Evolutionary conservation across 1,140 invertebrate species (phyloP).

Genomic region (Danaus melanippus): DNA sequence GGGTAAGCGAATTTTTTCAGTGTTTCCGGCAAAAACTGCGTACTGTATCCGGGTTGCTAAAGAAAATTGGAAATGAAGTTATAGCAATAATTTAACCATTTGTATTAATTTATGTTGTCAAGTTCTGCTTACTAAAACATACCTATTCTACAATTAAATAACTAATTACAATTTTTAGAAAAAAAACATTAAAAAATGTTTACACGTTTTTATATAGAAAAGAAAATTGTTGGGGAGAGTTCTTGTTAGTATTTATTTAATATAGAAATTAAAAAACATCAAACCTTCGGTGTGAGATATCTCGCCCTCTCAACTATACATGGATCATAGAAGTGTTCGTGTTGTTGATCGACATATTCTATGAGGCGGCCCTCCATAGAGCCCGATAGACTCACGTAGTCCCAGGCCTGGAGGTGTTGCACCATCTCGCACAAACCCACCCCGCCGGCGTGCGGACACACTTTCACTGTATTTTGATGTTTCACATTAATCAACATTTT

Average conservation of each 20-base stretch:
- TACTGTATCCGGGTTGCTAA: conserved; percentile 83
- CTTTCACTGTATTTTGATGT: conserved; percentile 77
- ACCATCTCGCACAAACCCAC: conserved; percentile 95
- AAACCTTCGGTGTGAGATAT: conserved; percentile 82
- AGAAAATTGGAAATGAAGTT: conserved; percentile 10
- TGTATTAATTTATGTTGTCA: too few relatives aligned
- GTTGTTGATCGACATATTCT: conserved; percentile 92
- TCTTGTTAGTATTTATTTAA: not conserved
- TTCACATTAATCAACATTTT: too few relatives aligned
- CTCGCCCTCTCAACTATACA: conserved; percentile 77
- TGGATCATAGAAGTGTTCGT: conserved; percentile 88
- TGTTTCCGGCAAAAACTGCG: conserved; percentile 79
- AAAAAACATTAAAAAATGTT: not conserved
- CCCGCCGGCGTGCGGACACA: conserved; percentile 94
- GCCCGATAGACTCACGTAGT: conserved; percentile 83
- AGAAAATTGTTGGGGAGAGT: not conserved
- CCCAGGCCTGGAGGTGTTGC: conserved; percentile 92
- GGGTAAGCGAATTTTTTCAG: conserved; percentile 83
- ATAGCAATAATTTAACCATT: too few relatives aligned
- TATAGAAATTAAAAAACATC: conserved; percentile 12
- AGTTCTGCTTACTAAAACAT: too few relatives aligned
- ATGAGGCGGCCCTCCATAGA: conserved; percentile 81
- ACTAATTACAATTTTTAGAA: not conserved
- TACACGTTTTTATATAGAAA: not conserved
- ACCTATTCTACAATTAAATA: not conserved